A percentile compares a stretch with the other conserved stretches of the same genome.
phyloP scores from a whole-genome alignment of 2,113 vertebrate genomes.

The Etia nguti region DNA sequence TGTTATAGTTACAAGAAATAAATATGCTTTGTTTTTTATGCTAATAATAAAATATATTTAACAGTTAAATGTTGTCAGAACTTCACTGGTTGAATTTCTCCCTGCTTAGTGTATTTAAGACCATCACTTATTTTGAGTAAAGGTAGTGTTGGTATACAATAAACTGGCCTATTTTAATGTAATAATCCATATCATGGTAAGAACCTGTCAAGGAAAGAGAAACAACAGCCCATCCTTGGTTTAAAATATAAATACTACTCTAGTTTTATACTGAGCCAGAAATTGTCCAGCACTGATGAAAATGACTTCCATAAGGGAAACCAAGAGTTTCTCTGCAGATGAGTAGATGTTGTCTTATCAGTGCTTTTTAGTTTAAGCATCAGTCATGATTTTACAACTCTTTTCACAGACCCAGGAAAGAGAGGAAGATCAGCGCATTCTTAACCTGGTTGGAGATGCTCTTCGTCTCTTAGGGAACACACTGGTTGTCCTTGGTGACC shows the following conservation, averaged over 20 bases:
- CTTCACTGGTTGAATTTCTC: neutral
- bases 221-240: neutral
- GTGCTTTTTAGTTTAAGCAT: neutral
- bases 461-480: conserved; percentile 81
- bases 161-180: neutral
- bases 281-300: neutral
- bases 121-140: neutral
- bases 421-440: conserved; percentile 80
- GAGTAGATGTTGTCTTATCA: neutral
- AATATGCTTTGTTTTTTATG: neutral
- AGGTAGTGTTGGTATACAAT: neutral
- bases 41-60: neutral
- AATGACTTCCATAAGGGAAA: accelerated
- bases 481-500: conserved; percentile 79
- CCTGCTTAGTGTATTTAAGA: neutral
- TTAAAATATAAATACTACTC: neutral
- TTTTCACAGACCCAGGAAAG: conserved; percentile 74
- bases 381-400: neutral
- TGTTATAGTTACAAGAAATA: neutral
- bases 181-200: neutral
- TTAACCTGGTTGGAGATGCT: conserved; percentile 82
- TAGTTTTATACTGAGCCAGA: neutral
- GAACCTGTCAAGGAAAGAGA: neutral
- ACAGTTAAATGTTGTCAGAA: neutral
- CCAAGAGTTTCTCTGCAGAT: neutral